Conservation (phyloP, 2,113 vertebrate genomes). For the Thalassoma bifasciatum region DNA sequence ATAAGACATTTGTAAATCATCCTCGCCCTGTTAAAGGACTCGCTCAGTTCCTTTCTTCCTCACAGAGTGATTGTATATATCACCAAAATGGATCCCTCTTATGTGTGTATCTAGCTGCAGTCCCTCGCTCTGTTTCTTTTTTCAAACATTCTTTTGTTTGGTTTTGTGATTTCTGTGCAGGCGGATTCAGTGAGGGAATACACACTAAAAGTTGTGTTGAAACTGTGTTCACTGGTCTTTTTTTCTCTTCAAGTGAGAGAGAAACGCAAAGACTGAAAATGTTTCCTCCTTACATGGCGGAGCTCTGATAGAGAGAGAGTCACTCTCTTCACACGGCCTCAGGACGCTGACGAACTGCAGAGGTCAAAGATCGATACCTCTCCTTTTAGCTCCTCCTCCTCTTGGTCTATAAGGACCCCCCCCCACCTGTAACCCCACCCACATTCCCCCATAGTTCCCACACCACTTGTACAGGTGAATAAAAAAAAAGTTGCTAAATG, state of each 20-base stretch:
- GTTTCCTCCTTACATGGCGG: slow-evolving; percentile 42
- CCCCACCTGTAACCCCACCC: slow-evolving; percentile 57
- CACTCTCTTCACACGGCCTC: slow-evolving; percentile 68
- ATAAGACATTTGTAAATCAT: slow-evolving; percentile 76
- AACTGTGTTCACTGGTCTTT: slow-evolving; percentile 79
- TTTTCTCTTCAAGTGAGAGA: slow-evolving; percentile 54
- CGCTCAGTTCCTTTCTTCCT: slow-evolving; percentile 80
- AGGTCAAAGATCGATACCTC: slow-evolving; percentile 75
- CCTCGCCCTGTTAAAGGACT: slow-evolving; percentile 76
- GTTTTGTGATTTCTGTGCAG: slow-evolving; percentile 73
- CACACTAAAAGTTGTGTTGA: slow-evolving; percentile 83
- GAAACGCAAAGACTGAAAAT: slow-evolving; percentile 58
- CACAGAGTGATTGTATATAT: slow-evolving; percentile 89
- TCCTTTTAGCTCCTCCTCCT: slow-evolving; percentile 72
- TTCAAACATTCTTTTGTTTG: slow-evolving; percentile 70
- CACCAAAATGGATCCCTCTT: slow-evolving; percentile 78
- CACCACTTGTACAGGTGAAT: slow-evolving; percentile 85
- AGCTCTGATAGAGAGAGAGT: slow-evolving; percentile 56
- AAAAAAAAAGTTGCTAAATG: slow-evolving; percentile 84
- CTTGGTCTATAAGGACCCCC: slow-evolving; percentile 49
- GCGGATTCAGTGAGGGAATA: slow-evolving; percentile 80
- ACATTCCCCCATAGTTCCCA: slow-evolving; percentile 56
- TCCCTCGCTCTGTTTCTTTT: slow-evolving; percentile 76
- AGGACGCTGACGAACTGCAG: slow-evolving; percentile 74
- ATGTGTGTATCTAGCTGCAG: slow-evolving; percentile 79